Base-by-base conservation (phyloP, 2,797 vertebrate species). In the Acestrorhynchus altus region DNA sequence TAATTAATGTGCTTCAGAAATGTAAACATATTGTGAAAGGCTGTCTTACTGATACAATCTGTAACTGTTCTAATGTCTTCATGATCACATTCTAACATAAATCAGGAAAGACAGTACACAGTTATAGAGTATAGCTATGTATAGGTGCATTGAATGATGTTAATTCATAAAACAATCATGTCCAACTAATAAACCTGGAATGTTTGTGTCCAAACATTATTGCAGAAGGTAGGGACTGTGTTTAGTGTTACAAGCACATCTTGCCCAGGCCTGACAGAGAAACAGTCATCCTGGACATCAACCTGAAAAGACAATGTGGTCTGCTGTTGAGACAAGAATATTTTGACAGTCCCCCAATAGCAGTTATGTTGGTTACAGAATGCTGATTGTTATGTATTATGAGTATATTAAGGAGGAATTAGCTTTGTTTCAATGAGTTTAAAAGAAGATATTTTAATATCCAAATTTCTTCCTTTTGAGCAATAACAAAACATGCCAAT, bases 151-250 rank as follows among this genome's bases (percentile, higher is more conserved):
- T 72, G 16, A 61, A 42, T 51, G 2, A 18, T 4, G 7, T 40
- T 28, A 28, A 18, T 16, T 46, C 20, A 47, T 13, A 26, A 73
- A 60, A 13, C 4, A 57, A 31, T 39, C 18, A 54, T 26, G 63
- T 10, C 35, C 57, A 67, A 26, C 20, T 31, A 28, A 1, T 13
- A 46, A 90, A 94, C 94, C 94, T 90, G 93, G 90, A 71, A 93
- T 35, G 86, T 82, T 77, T 89, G 88, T 59, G 80, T 86, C 83
- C 90, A 78, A 64, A 89, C 79, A 77, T 90, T 76, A 47, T 87
- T 87, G 56, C 94, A 95, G 88, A 91, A 94, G 86, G 90, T 81
- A 72, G 94, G 94, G 35, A 92, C 59, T n/a, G 93, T 93, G 86
- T 83, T 93, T 85, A 95, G 84, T 59, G 89, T 92, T 78, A 95